Conservation (phyloP, 2,888 invertebrate species). For the Tachina lurida region DNA sequence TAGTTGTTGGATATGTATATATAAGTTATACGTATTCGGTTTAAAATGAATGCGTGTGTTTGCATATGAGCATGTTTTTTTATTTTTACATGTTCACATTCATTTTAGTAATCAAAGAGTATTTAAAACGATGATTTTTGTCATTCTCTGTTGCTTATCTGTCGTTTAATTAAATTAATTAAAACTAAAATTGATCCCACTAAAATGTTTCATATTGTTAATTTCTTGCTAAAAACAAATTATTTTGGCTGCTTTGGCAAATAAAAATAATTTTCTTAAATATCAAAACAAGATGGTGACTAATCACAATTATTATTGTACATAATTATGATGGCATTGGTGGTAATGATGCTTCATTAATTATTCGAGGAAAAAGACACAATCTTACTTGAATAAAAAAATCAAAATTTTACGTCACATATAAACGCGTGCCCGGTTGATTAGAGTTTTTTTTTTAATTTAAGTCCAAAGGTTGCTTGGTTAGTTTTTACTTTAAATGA, state of each 20-base stretch:
- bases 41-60: no score
- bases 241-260: background rate
- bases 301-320: constrained; percentile 16
- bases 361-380: background rate
- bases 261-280: background rate
- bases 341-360: constrained; percentile 25
- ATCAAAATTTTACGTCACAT: constrained; percentile 42
- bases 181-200: constrained; percentile 47
- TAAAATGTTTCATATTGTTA: constrained; percentile 15
- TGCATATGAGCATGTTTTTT: no score
- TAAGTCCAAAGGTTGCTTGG: constrained; percentile 18
- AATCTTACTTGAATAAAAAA: background rate
- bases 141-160: no score
- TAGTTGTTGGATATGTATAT: no score
- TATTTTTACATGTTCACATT: no score
- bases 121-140: no score
- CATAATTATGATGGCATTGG: background rate
- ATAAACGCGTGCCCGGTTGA: constrained; percentile 43
- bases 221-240: background rate
- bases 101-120: no score
- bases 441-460: background rate
- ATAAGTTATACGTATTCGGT: no score
- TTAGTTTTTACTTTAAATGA: constrained; percentile 16
- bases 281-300: constrained; percentile 25
- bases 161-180: background rate